Conservation (phyloP, 2,113 vertebrate species). For the Xenus cinereus region DNA sequence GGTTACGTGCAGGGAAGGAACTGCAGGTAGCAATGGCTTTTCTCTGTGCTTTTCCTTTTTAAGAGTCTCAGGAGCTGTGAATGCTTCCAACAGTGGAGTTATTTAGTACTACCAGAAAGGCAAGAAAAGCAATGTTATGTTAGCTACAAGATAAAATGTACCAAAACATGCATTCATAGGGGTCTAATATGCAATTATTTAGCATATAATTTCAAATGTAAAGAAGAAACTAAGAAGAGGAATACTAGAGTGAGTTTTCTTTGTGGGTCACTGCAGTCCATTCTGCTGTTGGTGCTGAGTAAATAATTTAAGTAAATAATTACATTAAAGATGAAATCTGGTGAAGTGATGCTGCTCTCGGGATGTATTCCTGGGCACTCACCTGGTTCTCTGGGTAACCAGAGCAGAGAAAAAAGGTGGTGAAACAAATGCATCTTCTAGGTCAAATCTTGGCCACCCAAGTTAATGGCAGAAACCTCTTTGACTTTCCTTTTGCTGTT, state of each 20-base stretch:
- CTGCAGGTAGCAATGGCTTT: background rate
- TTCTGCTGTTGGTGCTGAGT: rapidly evolving
- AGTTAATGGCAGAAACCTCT: background rate
- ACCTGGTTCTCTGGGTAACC: background rate
- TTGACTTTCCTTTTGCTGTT: background rate
- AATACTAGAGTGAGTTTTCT: background rate
- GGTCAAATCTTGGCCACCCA: background rate
- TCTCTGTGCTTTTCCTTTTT: background rate
- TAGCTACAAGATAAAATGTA: background rate
- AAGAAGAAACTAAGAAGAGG: background rate
- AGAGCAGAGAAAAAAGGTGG: background rate
- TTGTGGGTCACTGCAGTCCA: background rate
- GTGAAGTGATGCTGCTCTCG: background rate
- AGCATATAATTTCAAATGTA: background rate
- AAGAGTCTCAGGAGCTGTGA: background rate
- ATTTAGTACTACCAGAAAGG: background rate
- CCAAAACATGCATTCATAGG: rapidly evolving
- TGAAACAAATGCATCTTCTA: background rate
- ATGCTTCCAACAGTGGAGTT: background rate
- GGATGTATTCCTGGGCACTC: background rate
- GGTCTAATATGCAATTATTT: background rate
- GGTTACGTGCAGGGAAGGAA: background rate
- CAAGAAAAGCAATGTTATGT: background rate
- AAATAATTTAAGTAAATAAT: too few relatives aligned
- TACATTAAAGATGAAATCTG: background rate